Base-by-base conservation (phyloP, 2,797 vertebrate species). In the Trematomus bernacchii region DNA sequence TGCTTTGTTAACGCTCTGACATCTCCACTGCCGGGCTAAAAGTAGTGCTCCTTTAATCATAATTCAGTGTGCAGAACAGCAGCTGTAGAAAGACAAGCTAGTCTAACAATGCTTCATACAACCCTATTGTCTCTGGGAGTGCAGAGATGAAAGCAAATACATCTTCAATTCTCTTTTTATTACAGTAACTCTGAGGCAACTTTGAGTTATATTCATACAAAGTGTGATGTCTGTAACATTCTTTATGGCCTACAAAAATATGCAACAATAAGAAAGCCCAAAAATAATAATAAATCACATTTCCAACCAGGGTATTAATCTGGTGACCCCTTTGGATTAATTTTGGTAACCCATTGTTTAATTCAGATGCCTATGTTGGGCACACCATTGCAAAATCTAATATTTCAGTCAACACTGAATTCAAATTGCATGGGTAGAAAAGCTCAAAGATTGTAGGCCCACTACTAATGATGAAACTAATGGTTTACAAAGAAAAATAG, bases 21-120 rank as follows among this genome's bases (percentile, higher is more conserved):
- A 78, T 73, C 66, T 66, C 61, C 70, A 64, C 77, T 73, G 69
- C 64, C 55, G 33, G 77, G 75, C 73, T 82, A 84, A 85, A 84
- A 80, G 61, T 65, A 73, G 63, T 0, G 1, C 61, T 80, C 53
- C 57, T 73, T 69, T 54, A 77, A 69, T 84, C 79, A 79, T 84
- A 73, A 89, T 57, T 85, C 60, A 85, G 23, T 62, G 72, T 58
- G 52, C 72, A 51, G 50, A 27, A 44, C 54, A 62, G 72, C 52
- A 48, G 37, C 55, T 62, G 40, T 69, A 63, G 33, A 44, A 37
- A 43, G 70, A 76, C 65, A 71, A 82, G 27, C 21, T 23, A 37
- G 30, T 72, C 55, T 15, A 76, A 57, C 44, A 12, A 43, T 62
- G 42, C 43, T 33, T 37, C 15, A 55, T 21, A 55, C 37, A 51